Evolutionary conservation across 2,888 invertebrate species (phyloP), one percentile per base, ranked within the genome.

Genomic region (Eupithecia tripunctaria): DNA sequence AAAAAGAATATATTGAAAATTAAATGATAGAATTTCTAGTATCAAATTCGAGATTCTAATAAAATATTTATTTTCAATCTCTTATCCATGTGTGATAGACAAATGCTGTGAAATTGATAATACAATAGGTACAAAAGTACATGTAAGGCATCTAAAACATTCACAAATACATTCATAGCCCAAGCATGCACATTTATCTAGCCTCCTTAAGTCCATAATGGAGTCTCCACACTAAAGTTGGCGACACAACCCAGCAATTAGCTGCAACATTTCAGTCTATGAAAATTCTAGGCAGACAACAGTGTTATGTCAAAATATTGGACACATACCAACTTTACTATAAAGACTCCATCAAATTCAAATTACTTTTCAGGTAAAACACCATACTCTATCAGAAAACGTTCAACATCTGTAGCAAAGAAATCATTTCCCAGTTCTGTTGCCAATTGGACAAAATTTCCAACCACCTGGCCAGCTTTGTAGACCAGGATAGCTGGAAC

Each of bases 401-500:
- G 96, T 94, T 99, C 98, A 25, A 99, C 96, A 92, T 99, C 99
- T 43, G 96, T 96, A 5, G 97, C 96, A 91, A 96, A 98, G 91
- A 99, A 99, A 85, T 99, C 98, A 85, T 96, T 96, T 0, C 99
- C 98, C 67, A 99, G 95, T 85, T 98, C 98, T 84, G 98, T 97
- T 0, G 97, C 96, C 18, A 99, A 87, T 69, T 97, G 96, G 1
- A 99, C 96, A 93, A 99, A 99, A 91, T 99, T 99, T 0, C 99
- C 99, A 85, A 99, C 96, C 7, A 99, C 94, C 85, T 97, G 97
- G 5, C 98, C 98, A 59, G 95, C 96, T 92, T 98, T 98, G 88
- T 99, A 99, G 0, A 98, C 96, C 51, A 99, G 93, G 69, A 99
- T 89, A 1, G 99, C 99, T 18, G 99, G 99, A 0, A 99, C 96